phyloP scores from a whole-genome alignment of 64 coral and sea anemone genomes.

The Stichodactyla helianthus region DNA sequence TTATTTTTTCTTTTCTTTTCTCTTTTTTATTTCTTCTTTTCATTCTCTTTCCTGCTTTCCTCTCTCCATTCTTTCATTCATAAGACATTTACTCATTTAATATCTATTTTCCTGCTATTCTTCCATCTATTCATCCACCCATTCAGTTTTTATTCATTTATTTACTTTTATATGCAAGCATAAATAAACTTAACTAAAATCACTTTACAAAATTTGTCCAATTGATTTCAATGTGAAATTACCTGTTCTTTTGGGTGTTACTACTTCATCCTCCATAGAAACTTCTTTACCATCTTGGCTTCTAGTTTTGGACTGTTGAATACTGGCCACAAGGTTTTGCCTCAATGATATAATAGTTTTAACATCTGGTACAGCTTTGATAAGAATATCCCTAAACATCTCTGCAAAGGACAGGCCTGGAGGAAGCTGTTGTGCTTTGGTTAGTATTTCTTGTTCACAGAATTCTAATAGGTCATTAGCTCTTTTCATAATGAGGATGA shows the following conservation, averaged over 20 bases:
- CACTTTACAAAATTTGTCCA: no score
- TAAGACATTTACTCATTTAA: no score
- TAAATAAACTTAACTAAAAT: no score
- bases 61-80: no score
- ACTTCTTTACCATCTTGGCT: conserved; percentile 8
- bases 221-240: no score
- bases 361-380: conserved; percentile 60
- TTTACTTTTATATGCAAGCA: no score
- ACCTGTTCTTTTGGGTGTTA: not conserved
- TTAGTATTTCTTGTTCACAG: not conserved
- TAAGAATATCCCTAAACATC: conserved; percentile 55
- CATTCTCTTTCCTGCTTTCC: not conserved
- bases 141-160: no score
- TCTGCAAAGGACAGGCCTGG: not conserved
- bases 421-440: not conserved
- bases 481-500: conserved; percentile 55
- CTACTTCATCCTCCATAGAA: not conserved
- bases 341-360: conserved; percentile 67
- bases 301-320: not conserved
- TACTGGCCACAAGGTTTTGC: conserved; percentile 55
- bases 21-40: not conserved
- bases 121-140: no score
- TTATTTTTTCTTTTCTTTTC: not conserved
- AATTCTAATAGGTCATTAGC: conserved; percentile 19
- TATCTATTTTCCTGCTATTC: not conserved